Evolutionary conservation across 2,888 invertebrate species (phyloP).

Genomic region (Coremacera marginata): DNA sequence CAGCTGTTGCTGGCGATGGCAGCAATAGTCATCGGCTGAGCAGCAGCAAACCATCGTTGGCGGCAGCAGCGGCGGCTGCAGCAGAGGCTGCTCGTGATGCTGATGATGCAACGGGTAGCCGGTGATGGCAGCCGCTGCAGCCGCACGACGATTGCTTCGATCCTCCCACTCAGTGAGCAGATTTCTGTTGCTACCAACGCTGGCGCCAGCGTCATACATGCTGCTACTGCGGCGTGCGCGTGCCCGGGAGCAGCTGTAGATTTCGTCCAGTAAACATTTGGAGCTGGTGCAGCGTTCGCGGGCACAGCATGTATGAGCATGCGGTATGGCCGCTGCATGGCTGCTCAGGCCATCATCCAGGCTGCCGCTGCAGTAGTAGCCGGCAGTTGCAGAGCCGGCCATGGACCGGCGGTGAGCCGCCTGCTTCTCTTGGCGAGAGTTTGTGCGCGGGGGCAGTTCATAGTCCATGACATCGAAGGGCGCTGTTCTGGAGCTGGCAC

Average conservation of each 20-base stretch:
- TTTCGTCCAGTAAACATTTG: constrained; percentile 66
- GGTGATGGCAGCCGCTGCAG: constrained; percentile 35
- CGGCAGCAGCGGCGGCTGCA: constrained; percentile 44
- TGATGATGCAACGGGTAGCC: constrained; percentile 26
- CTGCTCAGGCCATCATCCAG: constrained; percentile 53
- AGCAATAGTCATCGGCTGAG: constrained; percentile 67
- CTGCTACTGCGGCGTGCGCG: constrained; percentile 50
- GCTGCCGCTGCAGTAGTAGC: constrained; percentile 61
- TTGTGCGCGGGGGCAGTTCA: constrained; percentile 62
- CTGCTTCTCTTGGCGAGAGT: constrained; percentile 62
- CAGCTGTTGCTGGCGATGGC: constrained; percentile 61
- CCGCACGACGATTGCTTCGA: constrained; percentile 56
- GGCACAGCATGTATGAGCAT: constrained; percentile 62
- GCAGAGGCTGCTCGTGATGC: constrained; percentile 49
- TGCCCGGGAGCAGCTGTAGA: constrained; percentile 57
- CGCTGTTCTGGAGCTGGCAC: constrained; percentile 64
- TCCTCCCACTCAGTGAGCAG: constrained; percentile 65
- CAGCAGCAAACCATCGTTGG: constrained; percentile 60
- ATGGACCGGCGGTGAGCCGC: constrained; percentile 64
- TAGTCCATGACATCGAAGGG: constrained; percentile 69
- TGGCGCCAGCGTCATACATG: constrained; percentile 55
- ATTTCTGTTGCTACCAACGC: constrained; percentile 62
- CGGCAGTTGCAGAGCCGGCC: constrained; percentile 26
- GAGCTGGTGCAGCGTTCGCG: constrained; percentile 67
- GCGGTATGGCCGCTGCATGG: constrained; percentile 44